Evolutionary conservation across 1,140 invertebrate species (phyloP).

Genomic region (Magallana gigas): DNA sequence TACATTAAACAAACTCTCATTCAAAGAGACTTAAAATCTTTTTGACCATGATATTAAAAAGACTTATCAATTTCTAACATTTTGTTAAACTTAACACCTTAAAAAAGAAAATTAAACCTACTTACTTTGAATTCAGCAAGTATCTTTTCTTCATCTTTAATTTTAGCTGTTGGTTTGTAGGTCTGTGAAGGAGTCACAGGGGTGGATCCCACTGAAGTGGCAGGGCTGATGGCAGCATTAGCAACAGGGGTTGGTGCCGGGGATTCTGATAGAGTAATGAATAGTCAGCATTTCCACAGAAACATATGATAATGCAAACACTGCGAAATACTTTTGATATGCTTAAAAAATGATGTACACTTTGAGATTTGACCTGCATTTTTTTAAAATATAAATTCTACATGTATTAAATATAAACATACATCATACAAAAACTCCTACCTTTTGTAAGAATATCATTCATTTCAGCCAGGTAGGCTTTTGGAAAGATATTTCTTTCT

Average conservation of each 20-base stretch:
- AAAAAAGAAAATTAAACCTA: background rate
- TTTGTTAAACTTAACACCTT: no score
- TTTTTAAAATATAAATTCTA: background rate
- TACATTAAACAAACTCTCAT: no score
- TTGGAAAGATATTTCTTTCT: conserved; percentile 91
- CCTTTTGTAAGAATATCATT: conserved; percentile 77
- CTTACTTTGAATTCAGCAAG: conserved; percentile 55
- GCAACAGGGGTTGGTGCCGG: background rate
- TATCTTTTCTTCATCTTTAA: conserved; percentile 47
- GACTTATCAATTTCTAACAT: no score
- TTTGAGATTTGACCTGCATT: no score
- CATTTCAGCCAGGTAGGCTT: conserved; percentile 91
- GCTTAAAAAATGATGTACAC: no score
- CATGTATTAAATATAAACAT: background rate
- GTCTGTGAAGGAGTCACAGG: conserved; percentile 20
- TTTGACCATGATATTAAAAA: no score
- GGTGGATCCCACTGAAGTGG: conserved; percentile 31
- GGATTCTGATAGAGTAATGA: conserved; percentile 5
- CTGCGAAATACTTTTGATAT: no score
- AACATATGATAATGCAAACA: no score
- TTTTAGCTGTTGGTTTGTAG: conserved; percentile 11
- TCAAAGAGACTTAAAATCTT: no score
- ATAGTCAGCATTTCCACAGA: background rate
- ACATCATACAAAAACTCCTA: conserved; percentile 53
- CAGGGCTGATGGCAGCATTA: background rate